These are phyloP conservation scores for Patella pellucida DNA, from an alignment of 2,888 invertebrate genomes.

Conservation along the genomic window DNA sequence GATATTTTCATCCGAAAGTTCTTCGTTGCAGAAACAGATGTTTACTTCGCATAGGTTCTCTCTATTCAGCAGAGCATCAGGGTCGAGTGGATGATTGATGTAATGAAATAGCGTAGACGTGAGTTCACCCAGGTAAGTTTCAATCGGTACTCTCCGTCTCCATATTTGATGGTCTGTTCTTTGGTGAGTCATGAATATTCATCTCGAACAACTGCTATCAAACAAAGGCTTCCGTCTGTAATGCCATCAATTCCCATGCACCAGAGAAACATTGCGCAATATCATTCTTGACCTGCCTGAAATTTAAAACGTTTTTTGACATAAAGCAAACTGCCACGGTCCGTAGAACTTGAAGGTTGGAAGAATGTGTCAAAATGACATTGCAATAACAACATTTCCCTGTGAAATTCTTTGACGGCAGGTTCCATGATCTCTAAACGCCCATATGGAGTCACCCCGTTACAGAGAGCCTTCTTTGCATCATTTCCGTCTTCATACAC, in stretches of 20 bases:
- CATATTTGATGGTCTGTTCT: constrained; percentile 17
- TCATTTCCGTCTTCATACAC: constrained; percentile 33
- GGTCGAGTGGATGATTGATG: constrained; percentile 25
- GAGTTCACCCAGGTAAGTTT: constrained; percentile 19
- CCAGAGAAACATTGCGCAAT: constrained; percentile 35
- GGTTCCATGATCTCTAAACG: constrained; percentile 34
- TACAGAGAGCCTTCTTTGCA: constrained; percentile 31
- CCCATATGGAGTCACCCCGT: no score
- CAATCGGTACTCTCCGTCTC: neutral
- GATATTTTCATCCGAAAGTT: constrained; percentile 28
- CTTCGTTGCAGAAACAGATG: constrained; percentile 26
- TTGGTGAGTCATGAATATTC: constrained; percentile 13
- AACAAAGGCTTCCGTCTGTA: no score
- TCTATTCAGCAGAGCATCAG: constrained; percentile 12
- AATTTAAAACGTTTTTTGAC: constrained; percentile 33
- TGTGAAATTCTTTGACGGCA: constrained; percentile 37
- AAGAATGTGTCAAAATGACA: no score
- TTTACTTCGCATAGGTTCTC: neutral
- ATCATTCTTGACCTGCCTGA: constrained; percentile 32
- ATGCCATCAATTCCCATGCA: no score
- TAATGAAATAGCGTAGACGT: constrained; percentile 4
- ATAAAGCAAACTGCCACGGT: constrained; percentile 27
- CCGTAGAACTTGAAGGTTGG: constrained; percentile 24
- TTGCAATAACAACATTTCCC: constrained; percentile 29
- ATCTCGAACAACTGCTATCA: constrained; percentile 18